These are phyloP conservation scores for Bembecia ichneumoniformis DNA, from an alignment of 2,888 invertebrate genomes.

Conservation along the genomic window DNA sequence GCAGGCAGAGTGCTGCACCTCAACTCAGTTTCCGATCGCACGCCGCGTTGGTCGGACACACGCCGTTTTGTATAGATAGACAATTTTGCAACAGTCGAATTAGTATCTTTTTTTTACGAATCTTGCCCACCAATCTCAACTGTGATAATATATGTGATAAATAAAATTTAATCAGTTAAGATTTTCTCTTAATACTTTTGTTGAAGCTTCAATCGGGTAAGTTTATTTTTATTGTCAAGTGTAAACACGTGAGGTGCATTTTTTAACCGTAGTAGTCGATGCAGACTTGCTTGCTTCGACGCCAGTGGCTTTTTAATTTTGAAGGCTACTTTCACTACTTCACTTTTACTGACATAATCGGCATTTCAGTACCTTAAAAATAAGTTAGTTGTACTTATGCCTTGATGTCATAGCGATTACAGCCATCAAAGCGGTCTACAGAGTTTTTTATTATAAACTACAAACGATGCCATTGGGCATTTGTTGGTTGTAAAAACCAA, in stretches of 20 bases:
- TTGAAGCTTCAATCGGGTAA: constrained; percentile 11
- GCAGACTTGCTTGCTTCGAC: neutral
- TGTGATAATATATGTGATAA: constrained; percentile 1
- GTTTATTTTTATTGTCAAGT: constrained; percentile 7
- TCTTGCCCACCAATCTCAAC: constrained; percentile 2
- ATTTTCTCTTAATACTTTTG: constrained; percentile 7
- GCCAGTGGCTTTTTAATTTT: neutral
- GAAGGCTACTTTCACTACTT: too few species aligned
- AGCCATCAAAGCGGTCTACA: too few species aligned
- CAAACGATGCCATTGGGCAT: too few species aligned
- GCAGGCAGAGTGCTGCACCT: too few species aligned
- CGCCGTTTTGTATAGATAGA: constrained; percentile 12
- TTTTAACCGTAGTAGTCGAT: constrained; percentile 10
- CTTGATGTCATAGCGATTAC: too few species aligned
- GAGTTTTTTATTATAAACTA: too few species aligned
- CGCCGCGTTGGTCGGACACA: constrained; percentile 29
- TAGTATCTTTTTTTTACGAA: neutral
- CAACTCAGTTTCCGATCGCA: constrained; percentile 43
- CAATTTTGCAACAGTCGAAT: constrained; percentile 1
- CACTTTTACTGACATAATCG: too few species aligned
- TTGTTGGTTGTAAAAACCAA: too few species aligned
- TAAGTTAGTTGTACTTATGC: too few species aligned
- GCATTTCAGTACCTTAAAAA: too few species aligned
- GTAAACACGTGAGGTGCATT: constrained; percentile 22
- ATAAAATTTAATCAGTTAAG: constrained; percentile 17